phyloP scores from a whole-genome alignment of 2,888 invertebrate genomes.

The Erannis defoliaria region DNA sequence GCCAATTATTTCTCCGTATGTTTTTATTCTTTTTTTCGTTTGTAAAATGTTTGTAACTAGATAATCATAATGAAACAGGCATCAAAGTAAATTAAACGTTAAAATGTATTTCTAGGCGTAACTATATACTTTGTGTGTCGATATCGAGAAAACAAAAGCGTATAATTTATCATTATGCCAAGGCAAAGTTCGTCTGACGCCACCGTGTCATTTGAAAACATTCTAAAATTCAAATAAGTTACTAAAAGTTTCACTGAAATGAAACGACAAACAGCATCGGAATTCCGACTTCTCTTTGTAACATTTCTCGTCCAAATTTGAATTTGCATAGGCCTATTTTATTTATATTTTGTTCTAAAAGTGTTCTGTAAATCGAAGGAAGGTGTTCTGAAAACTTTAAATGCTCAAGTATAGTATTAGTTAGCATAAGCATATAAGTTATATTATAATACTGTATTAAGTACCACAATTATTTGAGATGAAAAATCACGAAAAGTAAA shows the following conservation, averaged over 20 bases:
- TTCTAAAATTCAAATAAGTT: slow-evolving; percentile 35
- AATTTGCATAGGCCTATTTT: slow-evolving; percentile 18
- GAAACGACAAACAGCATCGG: slow-evolving; percentile 31
- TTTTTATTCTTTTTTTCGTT: too few species aligned
- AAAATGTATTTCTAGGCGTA: background rate
- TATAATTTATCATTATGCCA: slow-evolving; percentile 35
- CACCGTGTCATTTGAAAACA: slow-evolving; percentile 30
- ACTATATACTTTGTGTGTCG: slow-evolving; percentile 6
- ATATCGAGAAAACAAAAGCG: slow-evolving; percentile 24
- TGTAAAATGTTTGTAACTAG: too few species aligned
- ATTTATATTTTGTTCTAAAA: background rate
- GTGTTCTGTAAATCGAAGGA: too few species aligned
- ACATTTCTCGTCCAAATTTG: slow-evolving; percentile 19
- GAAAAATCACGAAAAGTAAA: too few species aligned
- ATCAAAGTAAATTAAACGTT: background rate
- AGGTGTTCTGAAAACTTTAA: too few species aligned
- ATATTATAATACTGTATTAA: too few species aligned
- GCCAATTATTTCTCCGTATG: too few species aligned
- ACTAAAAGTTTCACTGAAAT: slow-evolving; percentile 30
- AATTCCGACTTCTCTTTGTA: slow-evolving; percentile 21
- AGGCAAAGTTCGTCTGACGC: slow-evolving; percentile 25
- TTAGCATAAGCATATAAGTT: too few species aligned
- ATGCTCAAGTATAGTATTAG: too few species aligned
- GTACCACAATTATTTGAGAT: too few species aligned
- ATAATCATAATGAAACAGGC: too few species aligned